Evolutionary conservation across 2,113 vertebrate species (phyloP).

Genomic region (Gymnogyps californianus): DNA sequence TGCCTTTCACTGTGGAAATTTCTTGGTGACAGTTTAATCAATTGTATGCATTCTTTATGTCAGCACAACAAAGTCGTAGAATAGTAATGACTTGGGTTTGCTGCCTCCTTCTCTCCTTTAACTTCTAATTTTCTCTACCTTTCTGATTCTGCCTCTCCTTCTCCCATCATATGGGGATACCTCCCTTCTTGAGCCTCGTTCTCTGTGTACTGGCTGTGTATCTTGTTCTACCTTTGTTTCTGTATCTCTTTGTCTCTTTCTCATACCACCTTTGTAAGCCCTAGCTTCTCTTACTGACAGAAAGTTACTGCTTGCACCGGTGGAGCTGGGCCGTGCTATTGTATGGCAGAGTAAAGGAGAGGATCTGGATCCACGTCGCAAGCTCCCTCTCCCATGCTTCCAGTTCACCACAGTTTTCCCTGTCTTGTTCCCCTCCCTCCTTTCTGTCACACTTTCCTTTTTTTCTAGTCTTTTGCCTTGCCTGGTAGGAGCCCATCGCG

Average conservation of each 20-base stretch:
- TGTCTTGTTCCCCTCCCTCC: neutral
- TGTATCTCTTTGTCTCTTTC: neutral
- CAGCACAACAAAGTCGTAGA: neutral
- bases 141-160: neutral
- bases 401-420: neutral
- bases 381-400: neutral
- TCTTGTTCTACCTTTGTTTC: neutral
- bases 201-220: neutral
- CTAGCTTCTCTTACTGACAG: neutral
- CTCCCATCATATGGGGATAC: neutral
- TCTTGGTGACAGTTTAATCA: neutral
- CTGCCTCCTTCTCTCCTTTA: neutral
- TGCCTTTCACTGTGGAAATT: neutral
- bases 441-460: conserved; percentile 23
- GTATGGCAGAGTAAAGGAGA: neutral
- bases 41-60: neutral
- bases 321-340: neutral
- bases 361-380: neutral
- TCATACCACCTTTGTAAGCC: neutral
- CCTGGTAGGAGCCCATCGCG: conserved; percentile 69
- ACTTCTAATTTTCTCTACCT: neutral
- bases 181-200: neutral
- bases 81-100: neutral
- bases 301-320: neutral
- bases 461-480: conserved; percentile 71